These are phyloP conservation scores for Corbicula japonica DNA, from an alignment of 2,888 invertebrate genomes.

Conservation along the genomic window DNA sequence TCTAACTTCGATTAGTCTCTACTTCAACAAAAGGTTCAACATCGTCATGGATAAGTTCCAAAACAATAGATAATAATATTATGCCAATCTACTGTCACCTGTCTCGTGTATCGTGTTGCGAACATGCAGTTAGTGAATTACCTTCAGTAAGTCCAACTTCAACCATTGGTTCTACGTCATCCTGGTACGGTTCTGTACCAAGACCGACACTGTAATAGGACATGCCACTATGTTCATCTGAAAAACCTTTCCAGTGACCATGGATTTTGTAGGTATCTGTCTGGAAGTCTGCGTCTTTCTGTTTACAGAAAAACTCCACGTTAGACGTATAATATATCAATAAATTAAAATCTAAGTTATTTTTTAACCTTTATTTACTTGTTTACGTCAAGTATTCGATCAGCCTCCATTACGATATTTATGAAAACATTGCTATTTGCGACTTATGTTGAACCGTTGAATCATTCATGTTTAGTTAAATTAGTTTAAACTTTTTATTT, in stretches of 20 bases:
- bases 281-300: slow-evolving; percentile 50
- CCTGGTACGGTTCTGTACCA: slow-evolving; percentile 52
- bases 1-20: no score
- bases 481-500: no score
- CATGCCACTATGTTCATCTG: slow-evolving; percentile 64
- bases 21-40: no score
- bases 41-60: no score
- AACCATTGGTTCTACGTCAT: slow-evolving; percentile 56
- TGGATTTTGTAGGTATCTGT: slow-evolving; percentile 13
- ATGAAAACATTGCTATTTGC: background rate
- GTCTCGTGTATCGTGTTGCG: no score
- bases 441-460: no score
- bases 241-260: slow-evolving; percentile 65
- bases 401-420: background rate
- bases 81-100: no score
- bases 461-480: no score
- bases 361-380: background rate
- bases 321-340: background rate
- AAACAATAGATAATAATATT: no score
- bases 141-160: slow-evolving; percentile 65
- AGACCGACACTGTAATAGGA: slow-evolving; percentile 63
- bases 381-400: background rate
- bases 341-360: background rate
- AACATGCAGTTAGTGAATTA: slow-evolving; percentile 23
- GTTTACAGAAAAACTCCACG: background rate